These are phyloP conservation scores for Syrmaticus mikado DNA, from an alignment of 2,113 vertebrate species.

Conservation along the genomic window DNA sequence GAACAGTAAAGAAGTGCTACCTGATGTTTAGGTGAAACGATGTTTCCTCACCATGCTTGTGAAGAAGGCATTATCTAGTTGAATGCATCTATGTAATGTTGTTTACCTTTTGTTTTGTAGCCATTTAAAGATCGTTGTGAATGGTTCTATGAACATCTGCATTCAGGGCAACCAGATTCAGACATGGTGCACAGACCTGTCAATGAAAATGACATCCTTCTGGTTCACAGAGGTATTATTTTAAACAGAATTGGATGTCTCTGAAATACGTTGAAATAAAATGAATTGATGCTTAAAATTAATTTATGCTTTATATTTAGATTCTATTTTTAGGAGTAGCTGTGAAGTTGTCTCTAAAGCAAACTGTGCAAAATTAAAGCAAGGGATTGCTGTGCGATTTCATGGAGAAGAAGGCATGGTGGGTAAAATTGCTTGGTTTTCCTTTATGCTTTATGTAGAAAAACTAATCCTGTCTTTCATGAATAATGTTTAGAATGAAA, in stretches of 20 bases:
- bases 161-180: constrained; percentile 90
- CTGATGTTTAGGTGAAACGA: neutral
- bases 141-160: constrained; percentile 98
- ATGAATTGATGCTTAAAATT: constrained; percentile 38
- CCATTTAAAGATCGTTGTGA: constrained; percentile 98
- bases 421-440: constrained; percentile 55
- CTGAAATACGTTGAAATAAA: neutral
- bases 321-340: constrained; percentile 99
- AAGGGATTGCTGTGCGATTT: constrained; percentile 97
- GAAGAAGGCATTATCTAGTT: neutral
- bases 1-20: neutral
- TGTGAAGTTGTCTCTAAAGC: constrained; percentile 98
- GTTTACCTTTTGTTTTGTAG: constrained; percentile 73
- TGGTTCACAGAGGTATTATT: constrained; percentile 93
- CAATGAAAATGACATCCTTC: constrained; percentile 94
- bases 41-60: neutral
- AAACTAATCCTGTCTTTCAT: neutral
- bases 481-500: neutral
- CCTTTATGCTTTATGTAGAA: neutral
- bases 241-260: neutral
- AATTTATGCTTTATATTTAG: constrained; percentile 82
- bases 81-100: neutral
- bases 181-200: constrained; percentile 99
- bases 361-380: constrained; percentile 95
- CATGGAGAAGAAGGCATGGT: constrained; percentile 99